phyloP scores from a whole-genome alignment of 2,888 invertebrate species.

The Clistopyga incitator region DNA sequence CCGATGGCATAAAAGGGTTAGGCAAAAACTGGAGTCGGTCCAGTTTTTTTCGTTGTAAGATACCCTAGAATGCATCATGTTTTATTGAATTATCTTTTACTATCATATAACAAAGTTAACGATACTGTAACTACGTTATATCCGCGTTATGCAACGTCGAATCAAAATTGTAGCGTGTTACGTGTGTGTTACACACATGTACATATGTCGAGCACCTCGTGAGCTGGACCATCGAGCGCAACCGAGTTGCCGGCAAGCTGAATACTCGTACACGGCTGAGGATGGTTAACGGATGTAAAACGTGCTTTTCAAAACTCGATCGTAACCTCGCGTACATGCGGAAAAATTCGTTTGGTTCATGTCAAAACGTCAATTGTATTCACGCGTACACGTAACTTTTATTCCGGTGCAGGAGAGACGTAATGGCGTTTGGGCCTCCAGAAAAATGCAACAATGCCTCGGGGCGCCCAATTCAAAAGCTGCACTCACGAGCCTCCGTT shows the following conservation, averaged over 20 bases:
- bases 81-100: too few species aligned
- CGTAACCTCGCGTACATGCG: slow-evolving; percentile 19
- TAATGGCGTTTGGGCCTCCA: neutral
- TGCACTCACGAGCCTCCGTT: neutral
- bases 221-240: slow-evolving; percentile 24
- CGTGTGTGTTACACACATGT: slow-evolving; percentile 46
- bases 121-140: neutral
- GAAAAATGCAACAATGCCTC: neutral
- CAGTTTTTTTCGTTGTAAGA: too few species aligned
- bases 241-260: slow-evolving; percentile 20
- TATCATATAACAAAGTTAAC: too few species aligned
- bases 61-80: too few species aligned
- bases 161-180: slow-evolving; percentile 41
- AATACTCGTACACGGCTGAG: slow-evolving; percentile 46
- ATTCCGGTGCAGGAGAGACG: neutral
- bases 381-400: neutral
- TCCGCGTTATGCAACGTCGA: slow-evolving; percentile 12
- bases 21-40: too few species aligned
- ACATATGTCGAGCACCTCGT: slow-evolving; percentile 44
- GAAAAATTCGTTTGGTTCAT: slow-evolving; percentile 15
- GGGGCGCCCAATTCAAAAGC: neutral
- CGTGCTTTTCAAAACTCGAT: slow-evolving; percentile 53
- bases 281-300: slow-evolving; percentile 38
- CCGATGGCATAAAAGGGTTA: too few species aligned
- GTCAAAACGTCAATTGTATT: slow-evolving; percentile 49